Evolutionary conservation across 2,113 vertebrate species (phyloP), one percentile per base, ranked within the genome.

Genomic region (Microtus oregoni): DNA sequence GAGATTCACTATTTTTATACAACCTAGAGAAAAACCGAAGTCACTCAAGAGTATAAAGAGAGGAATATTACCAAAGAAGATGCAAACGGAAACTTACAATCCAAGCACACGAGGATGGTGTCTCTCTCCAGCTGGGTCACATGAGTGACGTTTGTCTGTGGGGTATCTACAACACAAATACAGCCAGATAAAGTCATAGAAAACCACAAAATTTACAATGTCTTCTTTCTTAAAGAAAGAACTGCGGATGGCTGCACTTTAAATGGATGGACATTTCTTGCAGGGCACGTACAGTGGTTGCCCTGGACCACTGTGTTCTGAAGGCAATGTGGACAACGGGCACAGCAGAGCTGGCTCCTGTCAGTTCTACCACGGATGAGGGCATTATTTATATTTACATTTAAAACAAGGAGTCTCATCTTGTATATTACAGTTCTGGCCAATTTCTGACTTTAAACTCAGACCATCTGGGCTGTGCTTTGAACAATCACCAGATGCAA

Each of bases 1-100:
- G 90, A 99, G 99, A 98, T 99, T 99, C 88, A 99, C 99, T 95
- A 99, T 99, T 98, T 99, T 99, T 98, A 99, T 99, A 98, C 99
- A 99, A 94, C 99, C 99, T 99, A 92, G 85, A 97, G 72, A 92
- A 96, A 7, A 98, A 98, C n/a, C 98, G 0, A 96, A 38, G 38
- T 97, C 58, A 97, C 81, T 89, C 28, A 97, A 65, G 85, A 93
- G 81, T 90, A 87, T 68, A 26, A 88, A 44, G 44, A 94, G 3
- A 67, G 3, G 55, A 12, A 77, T 28, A 30, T 32, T 92, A 91
- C 73, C 93, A 94, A 91, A 73, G 70, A 73, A n/a, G 70, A 38
- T n/a, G 19, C 70, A 96, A 79, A 90, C 65, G 89, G 94, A 97
- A 77, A 99, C 99, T 99, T 98, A 99, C 99, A 99, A 98, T 99